Percentiles rank a stretch among this genome's conserved stretches.
These are phyloP conservation scores for Pachyramphus minor DNA, from an alignment of 2,113 vertebrate genomes.

Conservation along the genomic window DNA sequence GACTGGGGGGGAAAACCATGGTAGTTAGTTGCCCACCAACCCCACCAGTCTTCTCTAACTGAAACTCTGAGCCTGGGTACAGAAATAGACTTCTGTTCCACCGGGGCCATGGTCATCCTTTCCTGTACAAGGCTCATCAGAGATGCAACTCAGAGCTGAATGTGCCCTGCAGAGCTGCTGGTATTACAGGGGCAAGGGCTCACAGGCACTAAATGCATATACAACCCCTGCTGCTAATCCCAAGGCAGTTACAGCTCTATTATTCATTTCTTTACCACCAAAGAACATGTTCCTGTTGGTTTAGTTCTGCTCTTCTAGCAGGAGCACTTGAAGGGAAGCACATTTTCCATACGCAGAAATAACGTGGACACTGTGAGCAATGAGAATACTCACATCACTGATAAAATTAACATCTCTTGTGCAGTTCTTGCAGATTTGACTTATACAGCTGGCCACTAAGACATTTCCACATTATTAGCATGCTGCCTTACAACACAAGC, in stretches of 20 bases:
- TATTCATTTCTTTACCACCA: neutral
- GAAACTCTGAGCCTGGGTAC: neutral
- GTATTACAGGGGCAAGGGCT: neutral
- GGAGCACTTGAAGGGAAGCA: neutral
- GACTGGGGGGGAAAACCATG: rapidly evolving
- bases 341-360: neutral
- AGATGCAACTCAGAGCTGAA: neutral
- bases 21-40: neutral
- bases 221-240: neutral
- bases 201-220: neutral
- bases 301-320: neutral
- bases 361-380: rapidly evolving
- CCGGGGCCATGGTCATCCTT: neutral
- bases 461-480: neutral
- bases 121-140: neutral
- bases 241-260: neutral
- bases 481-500: neutral
- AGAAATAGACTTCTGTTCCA: neutral
- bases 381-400: neutral
- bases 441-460: neutral
- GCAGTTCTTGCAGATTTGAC: neutral
- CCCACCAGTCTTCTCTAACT: neutral
- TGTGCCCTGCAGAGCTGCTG: neutral
- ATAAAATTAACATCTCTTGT: neutral
- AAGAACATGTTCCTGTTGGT: neutral